Evolutionary conservation across 1,140 invertebrate genomes (phyloP).

Genomic region (Agrilus planipennis): DNA sequence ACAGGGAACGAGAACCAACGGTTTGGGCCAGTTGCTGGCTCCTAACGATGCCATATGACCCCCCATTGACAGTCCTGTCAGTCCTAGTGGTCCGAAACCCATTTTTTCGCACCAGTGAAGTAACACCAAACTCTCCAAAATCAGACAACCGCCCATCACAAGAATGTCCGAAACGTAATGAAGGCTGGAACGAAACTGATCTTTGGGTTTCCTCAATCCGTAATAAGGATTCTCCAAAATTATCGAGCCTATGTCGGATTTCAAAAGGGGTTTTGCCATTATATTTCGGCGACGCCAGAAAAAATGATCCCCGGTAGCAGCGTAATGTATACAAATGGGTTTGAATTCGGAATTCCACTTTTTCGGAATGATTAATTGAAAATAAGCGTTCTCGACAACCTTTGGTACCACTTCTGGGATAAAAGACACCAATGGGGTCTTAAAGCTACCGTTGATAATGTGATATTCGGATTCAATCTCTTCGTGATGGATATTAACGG

Average conservation of each 20-base stretch:
- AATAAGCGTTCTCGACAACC: slow-evolving; percentile 68
- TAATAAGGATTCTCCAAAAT: slow-evolving; percentile 98
- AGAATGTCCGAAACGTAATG: slow-evolving; percentile 96
- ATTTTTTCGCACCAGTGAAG: slow-evolving; percentile 87
- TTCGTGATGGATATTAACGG: slow-evolving; percentile 49
- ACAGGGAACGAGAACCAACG: slow-evolving; percentile 85
- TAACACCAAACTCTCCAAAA: slow-evolving; percentile 84
- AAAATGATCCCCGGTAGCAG: slow-evolving; percentile 96
- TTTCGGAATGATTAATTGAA: slow-evolving; percentile 75
- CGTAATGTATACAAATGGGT: slow-evolving; percentile 87
- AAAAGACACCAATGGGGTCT: slow-evolving; percentile 68
- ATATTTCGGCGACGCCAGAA: slow-evolving; percentile 84
- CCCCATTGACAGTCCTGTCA: slow-evolving; percentile 99
- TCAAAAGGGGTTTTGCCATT: slow-evolving; percentile 82
- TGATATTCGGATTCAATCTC: slow-evolving; percentile 61
- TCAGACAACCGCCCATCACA: slow-evolving; percentile 96
- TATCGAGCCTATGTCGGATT: slow-evolving; percentile 87
- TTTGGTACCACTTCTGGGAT: slow-evolving; percentile 79
- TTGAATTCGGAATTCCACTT: slow-evolving; percentile 61
- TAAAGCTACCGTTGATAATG: slow-evolving; percentile 78
- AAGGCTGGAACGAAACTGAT: slow-evolving; percentile 83
- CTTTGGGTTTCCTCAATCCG: slow-evolving; percentile 80
- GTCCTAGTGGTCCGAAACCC: slow-evolving; percentile 78
- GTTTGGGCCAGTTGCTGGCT: slow-evolving; percentile 88
- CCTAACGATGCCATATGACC: slow-evolving; percentile 97